Evolutionary conservation across 2,888 invertebrate species (phyloP).

Genomic region (Troglohyphantes excavatus): DNA sequence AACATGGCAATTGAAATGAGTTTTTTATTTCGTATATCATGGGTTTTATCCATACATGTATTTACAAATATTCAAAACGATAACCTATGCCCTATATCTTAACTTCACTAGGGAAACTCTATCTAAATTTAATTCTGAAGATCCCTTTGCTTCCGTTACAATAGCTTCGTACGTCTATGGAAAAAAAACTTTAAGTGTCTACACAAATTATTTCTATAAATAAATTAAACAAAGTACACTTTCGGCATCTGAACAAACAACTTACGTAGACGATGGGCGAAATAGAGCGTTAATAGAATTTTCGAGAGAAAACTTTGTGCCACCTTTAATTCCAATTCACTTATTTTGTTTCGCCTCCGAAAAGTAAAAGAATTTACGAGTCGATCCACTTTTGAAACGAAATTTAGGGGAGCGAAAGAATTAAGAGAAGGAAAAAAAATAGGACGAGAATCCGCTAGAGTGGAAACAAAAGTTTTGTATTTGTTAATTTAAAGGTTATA

Average conservation of each 20-base stretch:
- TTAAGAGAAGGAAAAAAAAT: slow-evolving; percentile 1
- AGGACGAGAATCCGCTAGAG: background rate
- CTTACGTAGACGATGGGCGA: background rate
- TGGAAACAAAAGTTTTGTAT: background rate
- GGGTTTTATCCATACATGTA: too few species aligned
- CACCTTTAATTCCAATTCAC: slow-evolving; percentile 46
- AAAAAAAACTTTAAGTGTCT: too few species aligned
- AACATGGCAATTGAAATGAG: too few species aligned
- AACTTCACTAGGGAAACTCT: too few species aligned
- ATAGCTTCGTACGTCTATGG: too few species aligned
- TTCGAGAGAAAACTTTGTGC: slow-evolving; percentile 23
- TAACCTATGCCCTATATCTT: too few species aligned
- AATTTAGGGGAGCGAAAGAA: slow-evolving; percentile 40
- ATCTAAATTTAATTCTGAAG: too few species aligned
- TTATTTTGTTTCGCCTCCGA: slow-evolving; percentile 29
- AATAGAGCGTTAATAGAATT: slow-evolving; percentile 20
- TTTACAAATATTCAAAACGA: too few species aligned
- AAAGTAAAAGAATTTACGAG: slow-evolving; percentile 37
- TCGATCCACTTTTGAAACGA: slow-evolving; percentile 26
- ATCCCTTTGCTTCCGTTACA: too few species aligned
- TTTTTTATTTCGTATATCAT: too few species aligned
- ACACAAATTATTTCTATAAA: background rate
- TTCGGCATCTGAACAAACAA: background rate
- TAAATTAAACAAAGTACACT: background rate
- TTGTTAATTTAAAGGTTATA: background rate